phyloP scores from a whole-genome alignment of 1,140 invertebrate species.

The Drosophila repletoides region DNA sequence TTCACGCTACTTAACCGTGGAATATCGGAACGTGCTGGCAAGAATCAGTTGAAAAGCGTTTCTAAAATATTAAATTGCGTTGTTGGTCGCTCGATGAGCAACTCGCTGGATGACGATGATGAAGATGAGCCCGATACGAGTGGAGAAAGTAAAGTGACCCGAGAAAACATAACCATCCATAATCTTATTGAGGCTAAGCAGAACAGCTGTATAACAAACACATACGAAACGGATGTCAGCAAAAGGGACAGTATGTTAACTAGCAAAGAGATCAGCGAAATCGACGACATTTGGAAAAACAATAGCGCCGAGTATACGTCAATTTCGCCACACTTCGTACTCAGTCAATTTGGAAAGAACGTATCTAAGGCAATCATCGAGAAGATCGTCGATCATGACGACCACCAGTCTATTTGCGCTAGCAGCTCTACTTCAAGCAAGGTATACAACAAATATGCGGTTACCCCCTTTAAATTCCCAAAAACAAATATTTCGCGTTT shows the following conservation, averaged over 20 bases:
- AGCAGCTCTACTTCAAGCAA: conserved; percentile 27
- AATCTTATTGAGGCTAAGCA: conserved; percentile 57
- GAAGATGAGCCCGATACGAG: conserved; percentile 58
- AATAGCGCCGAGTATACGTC: conserved; percentile 67
- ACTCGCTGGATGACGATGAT: conserved; percentile 70
- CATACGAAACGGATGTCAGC: conserved; percentile 18
- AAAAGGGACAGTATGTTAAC: conserved; percentile 13
- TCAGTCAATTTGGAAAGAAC: conserved; percentile 66
- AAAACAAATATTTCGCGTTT: conserved; percentile 55
- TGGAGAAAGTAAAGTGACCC: conserved; percentile 24
- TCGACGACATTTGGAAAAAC: conserved; percentile 74
- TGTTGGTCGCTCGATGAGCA: conserved; percentile 68
- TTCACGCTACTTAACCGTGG: conserved; percentile 42
- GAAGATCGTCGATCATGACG: conserved; percentile 38
- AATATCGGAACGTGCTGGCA: conserved; percentile 19
- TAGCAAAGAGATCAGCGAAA: conserved; percentile 28
- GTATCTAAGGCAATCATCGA: conserved; percentile 55
- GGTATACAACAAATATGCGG: conserved; percentile 62
- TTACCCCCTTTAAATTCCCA: conserved; percentile 58
- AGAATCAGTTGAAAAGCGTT: conserved; percentile 43
- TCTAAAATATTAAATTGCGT: conserved; percentile 63
- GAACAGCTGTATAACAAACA: conserved; percentile 11
- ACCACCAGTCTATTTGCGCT: neutral
- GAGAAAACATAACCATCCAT: conserved; percentile 45
- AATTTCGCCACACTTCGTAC: conserved; percentile 59